Percentiles rank a stretch among this genome's conserved stretches.
phyloP scores from a whole-genome alignment of 2,113 vertebrate species.

The Grammomys dolichurus region DNA sequence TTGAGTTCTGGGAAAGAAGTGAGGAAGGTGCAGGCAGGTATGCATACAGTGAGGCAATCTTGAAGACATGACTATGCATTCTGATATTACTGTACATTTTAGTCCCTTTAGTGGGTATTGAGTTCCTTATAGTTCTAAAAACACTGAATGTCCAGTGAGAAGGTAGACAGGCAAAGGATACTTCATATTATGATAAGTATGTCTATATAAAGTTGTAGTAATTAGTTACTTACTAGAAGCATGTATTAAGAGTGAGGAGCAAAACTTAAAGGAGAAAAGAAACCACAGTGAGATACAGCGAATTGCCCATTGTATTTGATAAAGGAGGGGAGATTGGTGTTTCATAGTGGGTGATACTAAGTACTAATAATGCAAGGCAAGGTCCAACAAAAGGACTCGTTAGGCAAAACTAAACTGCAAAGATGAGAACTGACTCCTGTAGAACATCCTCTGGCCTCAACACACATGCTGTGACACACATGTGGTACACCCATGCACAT shows the following conservation, averaged over 20 bases:
- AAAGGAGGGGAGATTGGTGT: neutral
- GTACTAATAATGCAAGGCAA: neutral
- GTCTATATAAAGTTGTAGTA: neutral
- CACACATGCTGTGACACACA: neutral
- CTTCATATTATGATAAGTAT: neutral
- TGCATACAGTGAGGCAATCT: neutral
- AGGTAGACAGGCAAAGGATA: neutral
- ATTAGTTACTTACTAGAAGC: neutral
- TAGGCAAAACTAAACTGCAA: neutral
- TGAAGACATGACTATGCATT: neutral
- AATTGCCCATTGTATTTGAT: neutral
- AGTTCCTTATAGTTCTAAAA: neutral
- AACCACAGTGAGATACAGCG: neutral
- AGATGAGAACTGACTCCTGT: neutral
- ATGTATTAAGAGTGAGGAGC: neutral
- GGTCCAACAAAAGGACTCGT: neutral
- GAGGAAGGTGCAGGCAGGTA: neutral
- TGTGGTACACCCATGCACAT: neutral
- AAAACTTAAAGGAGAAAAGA: neutral
- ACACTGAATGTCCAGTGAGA: neutral
- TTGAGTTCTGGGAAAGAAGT: conserved; percentile 2
- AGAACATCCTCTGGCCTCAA: neutral
- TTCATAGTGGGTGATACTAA: neutral
- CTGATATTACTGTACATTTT: neutral
- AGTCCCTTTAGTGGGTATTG: neutral